These are phyloP conservation scores for Peribatodes rhomboidaria DNA, from an alignment of 2,888 invertebrate genomes.

Conservation along the genomic window DNA sequence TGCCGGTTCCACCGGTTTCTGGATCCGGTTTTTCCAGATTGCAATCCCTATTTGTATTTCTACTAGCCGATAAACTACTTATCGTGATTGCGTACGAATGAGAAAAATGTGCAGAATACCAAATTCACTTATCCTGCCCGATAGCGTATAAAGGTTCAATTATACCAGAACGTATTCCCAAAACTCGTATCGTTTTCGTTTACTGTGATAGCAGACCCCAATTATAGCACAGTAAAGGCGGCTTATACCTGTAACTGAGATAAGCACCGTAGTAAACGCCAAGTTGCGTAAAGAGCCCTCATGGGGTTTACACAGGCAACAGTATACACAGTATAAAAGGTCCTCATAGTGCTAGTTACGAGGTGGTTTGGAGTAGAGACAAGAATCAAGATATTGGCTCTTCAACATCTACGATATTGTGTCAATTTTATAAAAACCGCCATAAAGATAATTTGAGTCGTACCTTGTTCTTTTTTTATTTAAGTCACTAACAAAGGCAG, in stretches of 20 bases:
- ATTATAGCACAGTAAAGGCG: conserved; percentile 15
- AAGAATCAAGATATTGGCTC: no score
- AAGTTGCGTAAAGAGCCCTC: conserved; percentile 18
- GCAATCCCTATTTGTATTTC: no score
- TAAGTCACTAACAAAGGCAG: no score
- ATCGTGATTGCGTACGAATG: neutral
- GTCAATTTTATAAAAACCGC: no score
- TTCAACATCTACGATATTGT: no score
- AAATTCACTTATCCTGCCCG: neutral
- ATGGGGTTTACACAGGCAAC: conserved; percentile 9
- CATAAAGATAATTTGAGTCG: no score
- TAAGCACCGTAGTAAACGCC: conserved; percentile 25
- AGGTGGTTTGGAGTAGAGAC: no score
- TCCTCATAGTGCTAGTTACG: neutral
- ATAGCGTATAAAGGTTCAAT: conserved; percentile 10
- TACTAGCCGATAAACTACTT: neutral
- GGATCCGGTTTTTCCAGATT: no score
- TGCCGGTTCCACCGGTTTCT: no score
- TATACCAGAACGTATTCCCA: neutral
- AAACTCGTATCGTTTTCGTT: conserved; percentile 6
- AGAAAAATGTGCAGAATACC: neutral
- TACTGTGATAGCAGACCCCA: conserved; percentile 15
- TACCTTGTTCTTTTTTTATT: no score
- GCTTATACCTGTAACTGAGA: conserved; percentile 31
- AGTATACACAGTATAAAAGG: neutral